Evolutionary conservation across 2,797 vertebrate species (phyloP).

Genomic region (Sebastiscus albofasciatus): DNA sequence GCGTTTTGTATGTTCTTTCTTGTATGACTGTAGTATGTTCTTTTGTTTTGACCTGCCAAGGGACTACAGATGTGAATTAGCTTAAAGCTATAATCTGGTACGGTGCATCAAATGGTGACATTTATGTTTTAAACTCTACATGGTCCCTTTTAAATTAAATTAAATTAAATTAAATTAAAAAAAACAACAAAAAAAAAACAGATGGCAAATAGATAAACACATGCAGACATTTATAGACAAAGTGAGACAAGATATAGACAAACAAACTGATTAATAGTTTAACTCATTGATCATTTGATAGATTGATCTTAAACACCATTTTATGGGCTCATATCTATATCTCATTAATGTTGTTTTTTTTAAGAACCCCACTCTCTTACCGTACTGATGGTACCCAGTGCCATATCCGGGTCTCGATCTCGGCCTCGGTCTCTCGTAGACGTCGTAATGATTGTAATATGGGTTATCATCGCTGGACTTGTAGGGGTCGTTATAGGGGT

Average conservation of each 20-base stretch:
- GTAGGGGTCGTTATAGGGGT: slow-evolving; percentile 91
- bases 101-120: too few relatives aligned
- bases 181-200: too few relatives aligned
- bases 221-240: neutral
- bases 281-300: neutral
- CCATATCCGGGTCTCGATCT: slow-evolving; percentile 91
- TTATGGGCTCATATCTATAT: neutral
- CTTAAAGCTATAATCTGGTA: too few relatives aligned
- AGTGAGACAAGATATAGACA: too few relatives aligned
- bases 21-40: too few relatives aligned
- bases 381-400: slow-evolving; percentile 93
- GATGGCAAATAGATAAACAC: neutral
- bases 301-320: too few relatives aligned
- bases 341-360: neutral
- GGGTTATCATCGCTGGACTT: slow-evolving; percentile 94
- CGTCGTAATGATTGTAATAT: slow-evolving; percentile 95
- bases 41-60: too few relatives aligned
- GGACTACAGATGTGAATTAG: too few relatives aligned
- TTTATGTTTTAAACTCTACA: too few relatives aligned
- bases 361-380: slow-evolving; percentile 79
- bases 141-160: too few relatives aligned
- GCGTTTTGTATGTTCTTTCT: too few relatives aligned
- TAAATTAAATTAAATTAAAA: too few relatives aligned
- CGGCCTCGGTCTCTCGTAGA: slow-evolving; percentile 88
- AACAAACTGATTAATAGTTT: neutral